Conservation (phyloP, 1,140 invertebrate genomes). For the Drosophila parvula region DNA sequence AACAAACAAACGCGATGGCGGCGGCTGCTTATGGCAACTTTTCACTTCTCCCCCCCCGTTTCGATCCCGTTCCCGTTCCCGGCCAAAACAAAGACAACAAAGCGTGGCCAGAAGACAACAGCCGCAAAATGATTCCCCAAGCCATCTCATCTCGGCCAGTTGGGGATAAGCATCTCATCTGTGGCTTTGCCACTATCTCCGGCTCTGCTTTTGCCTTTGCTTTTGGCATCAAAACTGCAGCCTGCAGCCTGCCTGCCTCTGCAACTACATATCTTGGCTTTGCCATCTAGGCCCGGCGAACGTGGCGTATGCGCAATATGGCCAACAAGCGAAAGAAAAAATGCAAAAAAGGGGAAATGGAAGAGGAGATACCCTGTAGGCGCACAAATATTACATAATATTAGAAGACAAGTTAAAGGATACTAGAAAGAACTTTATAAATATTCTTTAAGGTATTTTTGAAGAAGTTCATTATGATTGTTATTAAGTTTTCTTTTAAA, state of each 20-base stretch:
- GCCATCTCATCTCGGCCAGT: constrained; percentile 50
- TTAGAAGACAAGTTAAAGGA: not conserved
- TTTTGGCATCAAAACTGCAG: constrained; percentile 23
- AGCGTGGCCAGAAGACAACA: constrained; percentile 58
- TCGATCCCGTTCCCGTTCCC: not conserved
- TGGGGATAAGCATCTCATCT: constrained; percentile 66
- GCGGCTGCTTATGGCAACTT: constrained; percentile 56
- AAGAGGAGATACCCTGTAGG: constrained; percentile 14
- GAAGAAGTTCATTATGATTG: too few relatives aligned
- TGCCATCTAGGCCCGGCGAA: constrained; percentile 56
- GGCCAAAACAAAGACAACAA: constrained; percentile 56
- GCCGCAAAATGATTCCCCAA: constrained; percentile 67
- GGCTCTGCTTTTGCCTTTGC: constrained; percentile 11
- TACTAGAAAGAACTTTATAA: not conserved
- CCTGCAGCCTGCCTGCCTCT: constrained; percentile 17
- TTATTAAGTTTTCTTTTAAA: not conserved
- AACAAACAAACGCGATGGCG: constrained; percentile 41
- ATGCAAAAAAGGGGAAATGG: not conserved
- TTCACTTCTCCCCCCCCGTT: constrained; percentile 31
- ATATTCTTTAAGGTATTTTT: not conserved
- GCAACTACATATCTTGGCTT: constrained; percentile 31
- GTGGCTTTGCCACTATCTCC: constrained; percentile 16
- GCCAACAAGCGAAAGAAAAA: constrained; percentile 21
- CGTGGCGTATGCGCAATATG: constrained; percentile 79
- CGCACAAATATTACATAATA: not conserved